Base-by-base conservation (phyloP, 2,888 invertebrate species). In the Megamerina dolium region DNA sequence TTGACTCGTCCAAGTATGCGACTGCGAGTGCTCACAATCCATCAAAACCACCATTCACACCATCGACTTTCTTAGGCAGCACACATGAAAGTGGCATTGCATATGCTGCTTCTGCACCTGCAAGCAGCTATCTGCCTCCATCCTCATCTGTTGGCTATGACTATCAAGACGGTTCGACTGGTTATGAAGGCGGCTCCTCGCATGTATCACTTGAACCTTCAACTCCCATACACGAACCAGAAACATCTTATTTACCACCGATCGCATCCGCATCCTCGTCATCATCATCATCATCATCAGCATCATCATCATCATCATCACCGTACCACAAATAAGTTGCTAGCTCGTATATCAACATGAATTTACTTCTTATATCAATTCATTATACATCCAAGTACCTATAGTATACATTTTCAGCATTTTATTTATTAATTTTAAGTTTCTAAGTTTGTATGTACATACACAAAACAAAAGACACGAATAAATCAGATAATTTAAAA, bases 41-140 rank as follows among this genome's bases (percentile, higher is more conserved):
- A 6, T 48, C 60, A 0, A 57, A 64, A 44, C 60, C 61, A 1
- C 68, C 69, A 1, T 70, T 69, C 45, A 65, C 64, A 40, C 69
- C 70, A n/a, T 69, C 69, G 16, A 55, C 60, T 14, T 70, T 69
- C 31, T 45, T 70, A 26, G 69, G 68, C 4, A 60, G 63, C 43
- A 64, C 62, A 26, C 64, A 63, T 35, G 68, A 68, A 41, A n/a
- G 48, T 2, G 52, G 56, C 32, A 31, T 34, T 18, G 29, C n/a
- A 4, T 54, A 46, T 19, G 50, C 53, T 19, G 53, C 46, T 39
- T 52, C 52, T 46, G 48, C 52, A 30, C 52, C 56, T 31, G 49
- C 39, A 10, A 42, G 51, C 14, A 56, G 59, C 30, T 60, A 58
- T 37, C 39, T 59, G 41, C 43, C 56, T 5, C 54, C 61, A 9